Base-by-base conservation (phyloP, 2,113 vertebrate species). In the Bucco capensis region DNA sequence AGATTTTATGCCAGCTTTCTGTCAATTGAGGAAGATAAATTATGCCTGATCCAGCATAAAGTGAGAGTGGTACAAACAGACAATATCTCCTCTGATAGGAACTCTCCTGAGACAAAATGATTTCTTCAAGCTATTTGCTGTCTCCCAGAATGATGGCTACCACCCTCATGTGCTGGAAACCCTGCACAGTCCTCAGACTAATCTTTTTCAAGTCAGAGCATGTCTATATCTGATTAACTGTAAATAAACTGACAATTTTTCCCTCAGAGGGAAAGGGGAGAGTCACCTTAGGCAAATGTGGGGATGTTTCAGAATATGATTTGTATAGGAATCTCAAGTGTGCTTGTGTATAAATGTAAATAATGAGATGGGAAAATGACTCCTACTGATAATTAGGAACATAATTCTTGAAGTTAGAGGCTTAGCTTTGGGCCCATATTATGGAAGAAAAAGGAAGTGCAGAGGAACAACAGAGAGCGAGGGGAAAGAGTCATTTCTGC, bases 1-100 rank as follows among this genome's bases (percentile, higher is more conserved):
- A 58, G 38, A 75, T 78, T 88, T 86, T 86, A 51, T 88, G 91
- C 83, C 79, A 83, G 72, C 42, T 90, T 90, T 94, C 83, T 95
- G 90, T 83, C 88, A 83, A 35, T 46, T 73, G 80, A 72, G 38
- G 31, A 54, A 73, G 38, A 67, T 64, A 78, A 90, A 88, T 90
- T 69, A 61, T 93, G 46, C 70, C 57, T 56, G 38, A 90, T 92
- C 73, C 66, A 84, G 44, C 81, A 69, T 82, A 44, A 86, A 90
- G 73, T 91, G 88, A 72, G 71, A 91, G 18, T 61, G 66, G 49
- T 92, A 71, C 62, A 76, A 80, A 91, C 54, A 82, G 81, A 82
- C 31, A 90, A 18, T 82, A 79, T 82, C 53, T 90, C 73, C 44
- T 93, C 65, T 69, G 66, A 75, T 84, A 71, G 66, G 49, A 90